Evolutionary conservation across 2,113 vertebrate genomes (phyloP).

Genomic region (Mormoops blainvillei): DNA sequence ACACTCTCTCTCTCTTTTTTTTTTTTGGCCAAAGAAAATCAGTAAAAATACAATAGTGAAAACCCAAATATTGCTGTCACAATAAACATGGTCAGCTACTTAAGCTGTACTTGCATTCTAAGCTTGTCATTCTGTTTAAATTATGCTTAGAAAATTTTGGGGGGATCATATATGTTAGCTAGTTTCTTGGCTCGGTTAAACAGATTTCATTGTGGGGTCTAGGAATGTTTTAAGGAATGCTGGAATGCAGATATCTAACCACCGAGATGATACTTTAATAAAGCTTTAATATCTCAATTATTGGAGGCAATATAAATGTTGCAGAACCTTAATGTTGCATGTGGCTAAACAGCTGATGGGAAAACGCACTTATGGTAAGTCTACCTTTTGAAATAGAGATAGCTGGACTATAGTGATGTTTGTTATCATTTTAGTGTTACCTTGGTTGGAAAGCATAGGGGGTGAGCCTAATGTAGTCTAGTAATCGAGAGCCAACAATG

Average conservation of each 20-base stretch:
- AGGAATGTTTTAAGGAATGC: background rate
- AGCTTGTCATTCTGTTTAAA: background rate
- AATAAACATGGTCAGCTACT: background rate
- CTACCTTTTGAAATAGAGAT: background rate
- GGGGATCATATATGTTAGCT: background rate
- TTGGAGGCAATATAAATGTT: background rate
- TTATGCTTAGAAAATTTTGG: background rate
- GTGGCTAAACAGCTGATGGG: background rate
- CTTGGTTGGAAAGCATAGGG: background rate
- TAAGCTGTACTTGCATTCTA: background rate
- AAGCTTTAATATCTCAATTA: background rate
- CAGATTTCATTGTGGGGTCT: background rate
- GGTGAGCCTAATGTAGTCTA: background rate
- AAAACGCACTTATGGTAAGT: background rate
- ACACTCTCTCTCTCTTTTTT: too few species aligned
- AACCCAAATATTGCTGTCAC: background rate
- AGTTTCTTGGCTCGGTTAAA: background rate
- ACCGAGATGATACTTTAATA: background rate
- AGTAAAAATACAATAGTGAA: background rate
- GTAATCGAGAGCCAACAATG: background rate
- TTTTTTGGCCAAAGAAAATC: background rate
- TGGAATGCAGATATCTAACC: background rate
- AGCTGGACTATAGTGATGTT: background rate
- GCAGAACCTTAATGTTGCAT: background rate
- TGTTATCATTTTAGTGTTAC: background rate